Evolutionary conservation across 2,113 vertebrate genomes (phyloP).

Genomic region (Limnothrissa miodon): DNA sequence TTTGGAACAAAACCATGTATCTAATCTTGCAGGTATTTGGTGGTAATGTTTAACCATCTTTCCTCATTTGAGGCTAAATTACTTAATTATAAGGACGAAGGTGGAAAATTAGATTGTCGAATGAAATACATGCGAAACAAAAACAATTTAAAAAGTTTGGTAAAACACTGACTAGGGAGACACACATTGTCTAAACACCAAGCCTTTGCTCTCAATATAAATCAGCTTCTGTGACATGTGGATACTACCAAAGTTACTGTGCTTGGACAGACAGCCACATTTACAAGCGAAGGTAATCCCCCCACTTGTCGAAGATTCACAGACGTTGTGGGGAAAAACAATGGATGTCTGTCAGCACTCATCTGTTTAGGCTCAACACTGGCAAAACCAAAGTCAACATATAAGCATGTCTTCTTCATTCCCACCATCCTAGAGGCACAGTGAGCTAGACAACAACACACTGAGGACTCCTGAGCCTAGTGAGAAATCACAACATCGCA

Average conservation of each 20-base stretch:
- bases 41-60: not conserved
- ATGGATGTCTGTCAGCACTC: not conserved
- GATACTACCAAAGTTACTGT: not conserved
- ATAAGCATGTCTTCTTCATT: not conserved
- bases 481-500: constrained; percentile 12
- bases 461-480: not conserved
- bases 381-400: constrained; percentile 11
- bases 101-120: not conserved
- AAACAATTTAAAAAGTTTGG: not conserved
- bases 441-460: not conserved
- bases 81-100: not conserved
- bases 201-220: not conserved
- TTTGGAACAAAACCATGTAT: not conserved
- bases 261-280: constrained; percentile 7
- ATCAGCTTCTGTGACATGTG: not conserved
- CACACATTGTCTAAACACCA: not conserved
- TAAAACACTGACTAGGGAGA: not conserved
- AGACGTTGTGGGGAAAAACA: not conserved
- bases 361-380: constrained; percentile 4
- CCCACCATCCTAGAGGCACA: not conserved
- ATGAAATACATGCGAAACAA: not conserved
- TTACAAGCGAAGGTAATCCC: not conserved
- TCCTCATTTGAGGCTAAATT: not conserved
- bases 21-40: not conserved
- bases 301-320: constrained; percentile 1